Base-by-base conservation (phyloP, 2,797 vertebrate species). In the Acanthurus tractus region DNA sequence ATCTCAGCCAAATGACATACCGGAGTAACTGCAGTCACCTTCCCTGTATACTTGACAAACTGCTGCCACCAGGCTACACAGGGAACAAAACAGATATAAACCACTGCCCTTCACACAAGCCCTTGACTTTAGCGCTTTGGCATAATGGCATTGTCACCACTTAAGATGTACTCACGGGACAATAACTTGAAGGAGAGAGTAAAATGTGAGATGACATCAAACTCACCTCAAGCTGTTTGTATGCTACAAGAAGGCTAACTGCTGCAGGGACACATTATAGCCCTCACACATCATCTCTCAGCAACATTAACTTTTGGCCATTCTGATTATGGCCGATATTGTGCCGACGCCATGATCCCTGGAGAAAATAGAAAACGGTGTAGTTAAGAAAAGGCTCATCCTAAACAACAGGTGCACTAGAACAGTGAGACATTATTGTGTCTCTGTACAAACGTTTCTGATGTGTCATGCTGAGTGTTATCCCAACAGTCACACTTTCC, bases 11-110 rank as follows among this genome's bases (percentile, higher is more conserved):
- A 89, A 94, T 92, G 92, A 86, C 92, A 92, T 76, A 84, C 91
- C 83, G 86, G 46, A 77, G 77, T 75, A 93, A 89, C 94, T 91
- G 92, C 73, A 84, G 91, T 95, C 93, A 95, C 95, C 94, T 96
- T 95, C 87, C 74, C 90, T 93, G 91, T 92, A 91, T 84, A 91
- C 92, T 64, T 86, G 81, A 89, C 63, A 86, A 87, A 86, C 68
- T 45, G 76, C 92, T 92, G 90, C 88, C 91, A 92, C 81, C 83
- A 70, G 90, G 90, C 91, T 89, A 91, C 74, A 56, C 75, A 81
- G 86, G 92, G 87, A 75, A 89, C 82, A 36, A 90, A 88, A 74
- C 76, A 89, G 87, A 91, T 78, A 94, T 87, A 95, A 96, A 94
- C 88, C 92, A 88, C 79, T 78, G 90, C 91, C 93, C 92, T 96